Conservation (phyloP, 2,888 invertebrate species). For the Ptilodon capucinus region DNA sequence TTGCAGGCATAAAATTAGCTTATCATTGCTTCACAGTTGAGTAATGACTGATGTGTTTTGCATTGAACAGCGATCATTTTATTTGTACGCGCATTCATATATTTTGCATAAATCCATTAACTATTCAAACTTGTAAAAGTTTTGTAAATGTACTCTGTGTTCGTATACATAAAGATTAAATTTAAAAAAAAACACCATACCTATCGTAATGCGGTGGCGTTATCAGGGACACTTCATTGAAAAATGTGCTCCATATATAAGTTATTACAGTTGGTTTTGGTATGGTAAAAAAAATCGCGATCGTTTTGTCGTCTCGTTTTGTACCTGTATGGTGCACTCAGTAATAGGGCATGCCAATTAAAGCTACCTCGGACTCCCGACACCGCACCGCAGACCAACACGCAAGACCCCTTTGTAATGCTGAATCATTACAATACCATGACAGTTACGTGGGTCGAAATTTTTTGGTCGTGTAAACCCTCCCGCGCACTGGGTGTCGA, state of each 20-base stretch:
- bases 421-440: constrained; percentile 21
- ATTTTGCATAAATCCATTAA: too few relatives aligned
- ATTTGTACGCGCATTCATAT: too few relatives aligned
- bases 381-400: constrained; percentile 19
- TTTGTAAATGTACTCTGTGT: too few relatives aligned
- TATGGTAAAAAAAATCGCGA: too few relatives aligned
- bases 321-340: constrained; percentile 14
- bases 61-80: background rate
- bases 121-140: too few relatives aligned
- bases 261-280: too few relatives aligned
- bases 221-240: too few relatives aligned
- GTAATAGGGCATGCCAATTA: constrained; percentile 33
- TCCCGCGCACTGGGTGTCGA: too few relatives aligned
- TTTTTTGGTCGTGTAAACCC: constrained; percentile 24
- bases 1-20: background rate
- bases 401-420: constrained; percentile 22
- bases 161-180: too few relatives aligned
- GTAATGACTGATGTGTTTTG: background rate
- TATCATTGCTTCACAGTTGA: background rate
- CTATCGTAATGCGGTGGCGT: too few relatives aligned
- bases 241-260: too few relatives aligned
- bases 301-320: background rate
- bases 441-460: constrained; percentile 11
- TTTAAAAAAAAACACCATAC: too few relatives aligned
- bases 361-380: constrained; percentile 24